Base-by-base conservation (phyloP, 2,113 vertebrate genomes). In the Morphnarchus princeps region DNA sequence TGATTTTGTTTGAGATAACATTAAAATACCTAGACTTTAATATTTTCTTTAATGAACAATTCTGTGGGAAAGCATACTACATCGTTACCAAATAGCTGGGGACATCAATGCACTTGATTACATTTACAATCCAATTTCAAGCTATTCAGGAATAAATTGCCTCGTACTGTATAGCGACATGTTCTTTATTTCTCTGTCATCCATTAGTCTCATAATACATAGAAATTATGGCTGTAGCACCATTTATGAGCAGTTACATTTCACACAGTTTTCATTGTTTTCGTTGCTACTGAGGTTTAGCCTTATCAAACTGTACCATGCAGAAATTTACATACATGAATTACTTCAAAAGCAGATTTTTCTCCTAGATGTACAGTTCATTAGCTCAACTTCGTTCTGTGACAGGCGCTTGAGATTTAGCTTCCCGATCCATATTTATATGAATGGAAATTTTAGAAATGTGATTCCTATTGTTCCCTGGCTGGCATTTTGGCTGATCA, bases 71-170 rank as follows among this genome's bases (percentile, higher is more conserved):
- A 91, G 67, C 84, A 70, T 43, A 70, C 50, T 91, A 54, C 58
- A 74, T 90, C 20, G 0, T 87, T 94, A 95, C 71, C 49, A 86
- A 97, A 90, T 94, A 94, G 91, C 79, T 74, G 67, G 71, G 74
- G 89, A 96, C 84, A 93, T 96, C 95, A 97, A 97, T 97, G 93
- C 78, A 86, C 87, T 97, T 97, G 97, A 97, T 97, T 97, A 88
- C 91, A 96, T 97, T 97, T 97, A 97, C 91, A 96, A 95, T 93
- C 87, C 90, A 95, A 95, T 97, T 97, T 91, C 78, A 86, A 94
- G 78, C 93, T 93, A 97, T 97, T 97, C 94, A 96, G 84, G 73
- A 94, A 95, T 82, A 90, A 94, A 95, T 93, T 95, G 89, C 91
- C 50, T 93, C 71, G 81, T 52, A 90, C 62, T 92, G 50, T 92